Conservation (phyloP, 1,140 invertebrate species). For the Trichonephila inaurata region DNA sequence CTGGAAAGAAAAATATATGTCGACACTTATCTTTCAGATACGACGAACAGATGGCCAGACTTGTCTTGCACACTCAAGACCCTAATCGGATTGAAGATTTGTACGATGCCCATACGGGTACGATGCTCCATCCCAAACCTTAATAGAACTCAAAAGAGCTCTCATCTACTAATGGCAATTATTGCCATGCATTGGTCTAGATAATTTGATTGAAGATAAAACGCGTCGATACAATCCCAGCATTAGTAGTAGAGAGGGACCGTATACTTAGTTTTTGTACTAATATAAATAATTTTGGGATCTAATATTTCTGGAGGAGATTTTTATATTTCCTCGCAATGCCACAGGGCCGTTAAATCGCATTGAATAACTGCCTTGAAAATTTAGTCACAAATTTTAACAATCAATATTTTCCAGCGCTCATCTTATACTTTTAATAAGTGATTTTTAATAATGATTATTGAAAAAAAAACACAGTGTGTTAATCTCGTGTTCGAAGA, state of each 20-base stretch:
- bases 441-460: too few species aligned
- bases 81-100: neutral
- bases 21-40: neutral
- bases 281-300: too few species aligned
- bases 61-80: neutral
- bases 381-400: too few species aligned
- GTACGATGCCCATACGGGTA: neutral
- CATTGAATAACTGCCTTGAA: too few species aligned
- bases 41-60: neutral
- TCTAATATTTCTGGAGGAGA: too few species aligned
- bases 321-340: too few species aligned
- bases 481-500: too few species aligned
- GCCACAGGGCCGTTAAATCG: too few species aligned
- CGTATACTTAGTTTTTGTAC: neutral
- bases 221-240: neutral
- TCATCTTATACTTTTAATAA: too few species aligned
- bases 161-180: slow-evolving; percentile 10
- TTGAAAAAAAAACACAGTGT: too few species aligned
- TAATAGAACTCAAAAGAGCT: neutral
- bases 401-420: too few species aligned
- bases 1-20: neutral
- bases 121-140: neutral
- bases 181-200: neutral
- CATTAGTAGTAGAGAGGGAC: neutral
- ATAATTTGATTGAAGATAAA: slow-evolving; percentile 19